Conservation (phyloP, 2,113 vertebrate species). For the Oreochromis niloticus region DNA sequence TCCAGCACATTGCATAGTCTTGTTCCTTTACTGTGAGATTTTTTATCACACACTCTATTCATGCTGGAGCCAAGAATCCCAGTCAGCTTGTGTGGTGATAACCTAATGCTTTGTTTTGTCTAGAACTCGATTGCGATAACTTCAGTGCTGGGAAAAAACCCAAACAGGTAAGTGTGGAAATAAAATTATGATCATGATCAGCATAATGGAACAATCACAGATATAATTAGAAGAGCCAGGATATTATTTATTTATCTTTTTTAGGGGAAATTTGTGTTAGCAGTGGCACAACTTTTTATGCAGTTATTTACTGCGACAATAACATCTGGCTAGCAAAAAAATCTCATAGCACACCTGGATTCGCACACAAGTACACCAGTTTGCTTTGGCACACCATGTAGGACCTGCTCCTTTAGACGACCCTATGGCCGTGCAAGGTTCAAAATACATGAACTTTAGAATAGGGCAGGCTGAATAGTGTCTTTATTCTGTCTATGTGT, state of each 20-base stretch:
- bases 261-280: background rate
- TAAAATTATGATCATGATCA: background rate
- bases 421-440: background rate
- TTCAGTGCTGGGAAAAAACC: background rate
- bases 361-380: background rate
- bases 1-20: background rate
- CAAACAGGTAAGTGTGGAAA: conserved; percentile 16
- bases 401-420: background rate
- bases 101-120: background rate
- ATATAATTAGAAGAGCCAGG: background rate
- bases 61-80: background rate
- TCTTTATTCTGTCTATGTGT: conserved; percentile 16
- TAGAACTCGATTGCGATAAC: conserved; percentile 55
- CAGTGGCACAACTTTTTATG: background rate
- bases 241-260: background rate
- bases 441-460: background rate
- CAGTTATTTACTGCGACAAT: fast-evolving
- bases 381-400: background rate
- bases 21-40: background rate
- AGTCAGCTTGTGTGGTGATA: background rate
- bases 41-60: background rate
- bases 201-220: background rate
- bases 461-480: background rate
- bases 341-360: background rate
- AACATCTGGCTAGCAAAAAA: background rate